Conservation (phyloP, 2,113 vertebrate species). For the Colossoma macropomum region DNA sequence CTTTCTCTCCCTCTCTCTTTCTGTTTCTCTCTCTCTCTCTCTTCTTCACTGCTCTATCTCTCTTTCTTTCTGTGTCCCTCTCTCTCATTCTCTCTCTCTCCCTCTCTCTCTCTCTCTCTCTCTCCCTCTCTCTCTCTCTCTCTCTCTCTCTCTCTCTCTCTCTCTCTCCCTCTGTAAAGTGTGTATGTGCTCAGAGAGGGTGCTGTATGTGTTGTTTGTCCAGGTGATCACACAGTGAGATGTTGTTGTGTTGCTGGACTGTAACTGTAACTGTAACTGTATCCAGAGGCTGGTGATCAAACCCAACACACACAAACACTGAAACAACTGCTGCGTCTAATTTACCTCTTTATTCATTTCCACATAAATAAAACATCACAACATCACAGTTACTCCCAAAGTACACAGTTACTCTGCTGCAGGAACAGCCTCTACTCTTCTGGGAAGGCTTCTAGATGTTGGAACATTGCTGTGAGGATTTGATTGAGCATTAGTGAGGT, state of each 20-base stretch:
- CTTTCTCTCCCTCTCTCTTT: background rate
- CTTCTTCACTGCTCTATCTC: no score
- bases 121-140: slow-evolving; percentile 21
- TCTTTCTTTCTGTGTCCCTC: no score
- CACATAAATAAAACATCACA: no score
- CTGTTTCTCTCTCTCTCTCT: no score
- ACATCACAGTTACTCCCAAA: no score
- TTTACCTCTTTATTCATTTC: no score
- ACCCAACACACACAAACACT: background rate
- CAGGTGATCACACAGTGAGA: background rate
- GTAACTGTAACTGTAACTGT: slow-evolving; percentile 27
- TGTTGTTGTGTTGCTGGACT: slow-evolving; percentile 20
- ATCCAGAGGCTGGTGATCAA: slow-evolving; percentile 15
- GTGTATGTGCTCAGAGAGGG: background rate
- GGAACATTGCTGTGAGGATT: no score
- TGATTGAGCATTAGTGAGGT: no score
- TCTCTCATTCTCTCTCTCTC: slow-evolving; percentile 22
- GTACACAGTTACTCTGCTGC: no score
- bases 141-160: slow-evolving; percentile 34
- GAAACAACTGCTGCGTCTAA: background rate
- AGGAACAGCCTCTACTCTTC: no score
- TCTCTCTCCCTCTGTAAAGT: background rate
- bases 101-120: background rate
- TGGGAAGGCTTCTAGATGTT: no score
- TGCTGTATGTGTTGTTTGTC: slow-evolving; percentile 15